A percentile compares a stretch with the other conserved stretches of the same genome.
These are phyloP conservation scores for Nomada fucata DNA, from an alignment of 2,888 invertebrate genomes.

Conservation along the genomic window DNA sequence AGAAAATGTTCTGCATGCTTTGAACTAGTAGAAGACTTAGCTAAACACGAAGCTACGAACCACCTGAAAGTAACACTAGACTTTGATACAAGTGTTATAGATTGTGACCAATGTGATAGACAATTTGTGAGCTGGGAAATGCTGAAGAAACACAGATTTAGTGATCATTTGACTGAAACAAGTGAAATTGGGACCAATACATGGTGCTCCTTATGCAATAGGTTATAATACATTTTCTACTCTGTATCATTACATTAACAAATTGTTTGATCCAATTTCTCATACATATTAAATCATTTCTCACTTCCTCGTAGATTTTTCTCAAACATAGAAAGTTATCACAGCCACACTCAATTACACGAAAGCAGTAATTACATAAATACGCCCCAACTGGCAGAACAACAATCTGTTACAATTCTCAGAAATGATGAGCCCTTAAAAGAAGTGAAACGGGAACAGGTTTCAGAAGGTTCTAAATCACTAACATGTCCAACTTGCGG, in stretches of 20 bases:
- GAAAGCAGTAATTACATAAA: slow-evolving; percentile 43
- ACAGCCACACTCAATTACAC: slow-evolving; percentile 75
- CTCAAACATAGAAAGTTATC: slow-evolving; percentile 71
- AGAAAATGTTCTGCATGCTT: slow-evolving; percentile 76
- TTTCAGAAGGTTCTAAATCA: slow-evolving; percentile 71
- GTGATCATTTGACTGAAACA: slow-evolving; percentile 74
- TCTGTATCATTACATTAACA: neutral
- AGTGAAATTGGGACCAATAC: slow-evolving; percentile 72
- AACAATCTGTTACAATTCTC: slow-evolving; percentile 24
- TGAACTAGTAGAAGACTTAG: slow-evolving; percentile 76
- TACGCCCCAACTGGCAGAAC: slow-evolving; percentile 29
- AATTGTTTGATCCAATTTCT: neutral
- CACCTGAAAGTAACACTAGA: slow-evolving; percentile 77
- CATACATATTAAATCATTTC: slow-evolving; percentile 5
- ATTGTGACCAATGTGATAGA: slow-evolving; percentile 78
- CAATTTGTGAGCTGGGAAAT: slow-evolving; percentile 79
- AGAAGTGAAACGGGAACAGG: slow-evolving; percentile 70
- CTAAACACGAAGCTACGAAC: slow-evolving; percentile 76
- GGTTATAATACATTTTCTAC: slow-evolving; percentile 57
- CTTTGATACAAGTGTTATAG: slow-evolving; percentile 73
- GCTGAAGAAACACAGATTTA: slow-evolving; percentile 77
- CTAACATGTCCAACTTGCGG: slow-evolving; percentile 79
- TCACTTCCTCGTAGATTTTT: slow-evolving; percentile 72
- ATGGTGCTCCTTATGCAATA: slow-evolving; percentile 78
- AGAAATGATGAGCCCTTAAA: slow-evolving; percentile 57